Conservation (phyloP, 92 coral and sea anemone genomes). For the Palythoa caribaeorum region DNA sequence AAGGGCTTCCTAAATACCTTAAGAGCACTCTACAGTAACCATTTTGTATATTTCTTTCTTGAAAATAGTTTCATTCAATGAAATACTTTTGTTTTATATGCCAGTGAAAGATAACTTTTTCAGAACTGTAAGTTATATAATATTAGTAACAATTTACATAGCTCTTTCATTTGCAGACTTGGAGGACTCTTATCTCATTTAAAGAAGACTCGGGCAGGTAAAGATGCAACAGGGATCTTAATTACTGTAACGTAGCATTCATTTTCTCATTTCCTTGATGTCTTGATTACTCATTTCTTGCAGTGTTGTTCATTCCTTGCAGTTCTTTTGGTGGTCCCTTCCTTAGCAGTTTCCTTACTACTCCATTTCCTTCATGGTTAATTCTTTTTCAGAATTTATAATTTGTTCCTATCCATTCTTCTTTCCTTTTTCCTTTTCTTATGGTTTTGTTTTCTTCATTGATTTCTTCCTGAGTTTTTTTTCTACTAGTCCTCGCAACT, state of each 20-base stretch:
- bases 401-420: not conserved
- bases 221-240: not conserved
- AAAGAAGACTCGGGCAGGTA: slow-evolving; percentile 85
- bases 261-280: not conserved
- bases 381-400: too few relatives aligned
- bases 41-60: too few relatives aligned
- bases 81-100: too few relatives aligned
- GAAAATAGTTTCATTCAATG: too few relatives aligned
- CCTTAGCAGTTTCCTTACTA: too few relatives aligned
- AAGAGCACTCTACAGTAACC: too few relatives aligned
- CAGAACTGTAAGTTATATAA: not conserved
- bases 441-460: not conserved
- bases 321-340: too few relatives aligned
- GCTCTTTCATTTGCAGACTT: slow-evolving; percentile 56
- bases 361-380: too few relatives aligned
- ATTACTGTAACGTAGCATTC: not conserved
- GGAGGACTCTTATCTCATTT: slow-evolving; percentile 98
- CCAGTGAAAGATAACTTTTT: too few relatives aligned
- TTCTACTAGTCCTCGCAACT: not conserved
- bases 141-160: not conserved
- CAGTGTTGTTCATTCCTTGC: too few relatives aligned
- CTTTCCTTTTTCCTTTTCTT: not conserved
- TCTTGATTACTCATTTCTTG: not conserved
- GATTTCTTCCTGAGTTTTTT: not conserved
- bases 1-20: too few relatives aligned